phyloP scores from a whole-genome alignment of 2,888 invertebrate species.

The Anarsia innoxiella region DNA sequence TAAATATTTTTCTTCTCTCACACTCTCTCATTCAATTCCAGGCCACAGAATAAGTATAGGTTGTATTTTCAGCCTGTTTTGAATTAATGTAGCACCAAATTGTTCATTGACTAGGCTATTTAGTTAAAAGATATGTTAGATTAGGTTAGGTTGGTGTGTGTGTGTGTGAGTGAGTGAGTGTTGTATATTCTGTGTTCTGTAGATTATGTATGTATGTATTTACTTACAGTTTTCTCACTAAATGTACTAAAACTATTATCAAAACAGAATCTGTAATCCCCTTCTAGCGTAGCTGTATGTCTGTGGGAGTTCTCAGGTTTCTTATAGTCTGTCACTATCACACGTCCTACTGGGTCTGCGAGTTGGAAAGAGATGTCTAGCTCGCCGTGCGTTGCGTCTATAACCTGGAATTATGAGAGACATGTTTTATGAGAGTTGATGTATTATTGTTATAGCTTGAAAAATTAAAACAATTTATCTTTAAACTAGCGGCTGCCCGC shows the following conservation, averaged over 20 bases:
- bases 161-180: too few species aligned
- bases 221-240: slow-evolving; percentile 84
- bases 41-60: too few species aligned
- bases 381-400: slow-evolving; percentile 88
- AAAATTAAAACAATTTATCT: too few species aligned
- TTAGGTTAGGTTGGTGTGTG: background rate
- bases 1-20: too few species aligned
- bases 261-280: slow-evolving; percentile 90
- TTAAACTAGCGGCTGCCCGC: too few species aligned
- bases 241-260: slow-evolving; percentile 85
- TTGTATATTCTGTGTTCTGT: background rate
- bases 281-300: slow-evolving; percentile 73
- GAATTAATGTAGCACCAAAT: background rate
- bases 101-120: background rate
- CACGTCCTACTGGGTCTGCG: slow-evolving; percentile 78
- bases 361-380: slow-evolving; percentile 88
- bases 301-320: slow-evolving; percentile 82
- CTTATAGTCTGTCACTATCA: slow-evolving; percentile 80
- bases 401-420: slow-evolving; percentile 83
- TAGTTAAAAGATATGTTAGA: background rate
- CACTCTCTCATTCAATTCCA: too few species aligned
- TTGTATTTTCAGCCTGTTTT: background rate
- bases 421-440: too few species aligned
- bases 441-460: too few species aligned
- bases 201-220: too few species aligned